phyloP scores from a whole-genome alignment of 2,888 invertebrate species.

The Sesamia inferens region DNA sequence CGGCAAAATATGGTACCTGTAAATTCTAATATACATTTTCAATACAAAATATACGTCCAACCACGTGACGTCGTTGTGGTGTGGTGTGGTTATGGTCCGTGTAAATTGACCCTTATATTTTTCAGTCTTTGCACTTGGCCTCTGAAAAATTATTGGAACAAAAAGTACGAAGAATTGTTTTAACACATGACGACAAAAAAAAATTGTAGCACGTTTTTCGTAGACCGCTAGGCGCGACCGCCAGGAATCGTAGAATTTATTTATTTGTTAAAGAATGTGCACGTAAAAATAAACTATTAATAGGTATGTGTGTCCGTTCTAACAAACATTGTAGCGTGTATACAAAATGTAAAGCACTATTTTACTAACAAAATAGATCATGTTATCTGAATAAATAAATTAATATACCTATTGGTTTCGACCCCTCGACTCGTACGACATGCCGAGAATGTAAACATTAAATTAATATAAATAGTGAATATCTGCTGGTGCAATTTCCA shows the following conservation, averaged over 20 bases:
- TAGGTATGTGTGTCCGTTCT: not conserved
- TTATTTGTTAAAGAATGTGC: not conserved
- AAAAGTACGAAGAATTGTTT: not conserved
- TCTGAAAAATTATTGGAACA: not conserved
- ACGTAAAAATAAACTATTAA: not conserved
- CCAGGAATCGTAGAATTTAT: not conserved
- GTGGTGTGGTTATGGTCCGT: too few relatives aligned
- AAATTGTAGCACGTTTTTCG: not conserved
- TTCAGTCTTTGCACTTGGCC: not conserved
- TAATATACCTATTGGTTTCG: not conserved
- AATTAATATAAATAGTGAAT: not conserved
- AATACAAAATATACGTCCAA: too few relatives aligned
- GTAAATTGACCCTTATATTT: too few relatives aligned
- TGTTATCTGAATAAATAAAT: not conserved
- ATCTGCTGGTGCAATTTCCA: not conserved
- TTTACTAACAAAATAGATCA: not conserved
- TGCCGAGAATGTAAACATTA: not conserved
- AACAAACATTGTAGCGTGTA: not conserved
- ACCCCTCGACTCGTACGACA: not conserved
- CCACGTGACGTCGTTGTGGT: too few relatives aligned
- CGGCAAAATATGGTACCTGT: too few relatives aligned
- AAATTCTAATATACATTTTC: too few relatives aligned
- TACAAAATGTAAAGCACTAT: not conserved
- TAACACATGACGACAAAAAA: not conserved
- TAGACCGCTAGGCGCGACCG: not conserved